phyloP scores from a whole-genome alignment of 2,113 vertebrate species.

The Azemiops feae region DNA sequence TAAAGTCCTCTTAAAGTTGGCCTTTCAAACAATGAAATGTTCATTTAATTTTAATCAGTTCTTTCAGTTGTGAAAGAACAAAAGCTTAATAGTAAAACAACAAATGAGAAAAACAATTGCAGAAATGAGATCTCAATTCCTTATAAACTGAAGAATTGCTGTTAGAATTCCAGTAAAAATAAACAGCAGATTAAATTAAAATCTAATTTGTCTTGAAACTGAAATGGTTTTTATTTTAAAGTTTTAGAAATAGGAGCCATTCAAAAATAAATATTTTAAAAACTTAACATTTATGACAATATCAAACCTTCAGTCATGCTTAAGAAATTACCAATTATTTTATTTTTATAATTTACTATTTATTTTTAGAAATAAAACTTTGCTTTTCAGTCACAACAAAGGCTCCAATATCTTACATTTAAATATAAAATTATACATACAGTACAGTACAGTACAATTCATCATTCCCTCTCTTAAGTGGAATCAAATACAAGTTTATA shows the following conservation, averaged over 20 bases:
- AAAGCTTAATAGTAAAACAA: conserved; percentile 10
- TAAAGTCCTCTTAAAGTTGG: neutral
- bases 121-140: neutral
- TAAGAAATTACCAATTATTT: conserved; percentile 24
- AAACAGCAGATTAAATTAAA: neutral
- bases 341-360: neutral
- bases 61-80: neutral
- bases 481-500: neutral
- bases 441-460: neutral
- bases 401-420: neutral
- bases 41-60: neutral
- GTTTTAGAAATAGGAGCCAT: conserved; percentile 29
- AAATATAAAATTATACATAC: neutral
- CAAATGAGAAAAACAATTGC: neutral
- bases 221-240: conserved; percentile 31
- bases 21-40: neutral
- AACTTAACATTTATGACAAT: conserved; percentile 36
- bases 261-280: conserved; percentile 35
- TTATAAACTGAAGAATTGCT: neutral
- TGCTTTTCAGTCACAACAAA: neutral
- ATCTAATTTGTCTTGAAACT: neutral
- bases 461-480: neutral
- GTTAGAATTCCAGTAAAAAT: neutral
- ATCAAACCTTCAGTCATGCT: conserved; percentile 47
- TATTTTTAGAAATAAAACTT: neutral